A percentile compares a stretch with the other conserved stretches of the same genome.
These are phyloP conservation scores for Cryptotermes secundus DNA, from an alignment of 1,140 invertebrate genomes.

Conservation along the genomic window DNA sequence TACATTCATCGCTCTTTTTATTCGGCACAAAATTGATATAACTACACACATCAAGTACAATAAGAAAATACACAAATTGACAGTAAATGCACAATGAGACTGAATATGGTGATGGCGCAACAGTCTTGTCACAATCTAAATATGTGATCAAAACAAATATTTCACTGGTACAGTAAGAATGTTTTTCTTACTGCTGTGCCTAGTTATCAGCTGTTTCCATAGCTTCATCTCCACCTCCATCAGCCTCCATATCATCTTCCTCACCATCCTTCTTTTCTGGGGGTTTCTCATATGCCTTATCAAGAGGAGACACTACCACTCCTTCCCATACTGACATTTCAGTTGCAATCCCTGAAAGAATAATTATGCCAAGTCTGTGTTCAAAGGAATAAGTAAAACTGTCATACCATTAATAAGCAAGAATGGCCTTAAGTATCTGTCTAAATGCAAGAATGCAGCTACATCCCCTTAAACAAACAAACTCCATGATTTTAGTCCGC, in stretches of 20 bases:
- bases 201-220: constrained; percentile 41
- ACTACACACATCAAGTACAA: background rate
- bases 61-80: background rate
- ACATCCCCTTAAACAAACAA: no score
- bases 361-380: background rate
- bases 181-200: background rate
- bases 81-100: background rate
- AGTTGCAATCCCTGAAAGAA: constrained; percentile 60
- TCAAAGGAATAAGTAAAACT: no score
- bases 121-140: background rate
- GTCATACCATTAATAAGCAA: no score
- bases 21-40: no score
- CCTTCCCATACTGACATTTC: constrained; percentile 93
- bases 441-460: no score
- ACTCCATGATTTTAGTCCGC: no score
- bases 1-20: no score
- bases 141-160: background rate
- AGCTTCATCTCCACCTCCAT: constrained; percentile 45
- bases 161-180: background rate
- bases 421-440: no score
- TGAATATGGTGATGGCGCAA: background rate
- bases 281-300: constrained; percentile 82
- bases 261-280: constrained; percentile 59
- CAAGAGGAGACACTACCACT: constrained; percentile 88
- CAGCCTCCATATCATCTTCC: constrained; percentile 59